phyloP scores from a whole-genome alignment of 2,113 vertebrate species.

The Struthidea cinerea region DNA sequence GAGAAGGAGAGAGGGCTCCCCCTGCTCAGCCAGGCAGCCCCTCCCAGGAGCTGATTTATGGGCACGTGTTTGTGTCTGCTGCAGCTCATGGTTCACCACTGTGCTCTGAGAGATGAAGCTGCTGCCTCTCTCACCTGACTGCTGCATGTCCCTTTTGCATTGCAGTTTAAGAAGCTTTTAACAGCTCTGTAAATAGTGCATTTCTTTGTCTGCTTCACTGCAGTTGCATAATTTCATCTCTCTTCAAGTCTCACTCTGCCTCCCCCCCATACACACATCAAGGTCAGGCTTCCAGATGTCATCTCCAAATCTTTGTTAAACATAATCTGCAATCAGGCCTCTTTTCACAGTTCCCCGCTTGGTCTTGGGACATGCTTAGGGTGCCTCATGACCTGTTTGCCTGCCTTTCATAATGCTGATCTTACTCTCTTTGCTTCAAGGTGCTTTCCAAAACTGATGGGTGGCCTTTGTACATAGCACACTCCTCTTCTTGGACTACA shows the following conservation, averaged over 20 bases:
- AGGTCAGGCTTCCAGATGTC: conserved; percentile 18
- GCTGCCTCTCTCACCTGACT: neutral
- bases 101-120: neutral
- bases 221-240: neutral
- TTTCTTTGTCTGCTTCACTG: neutral
- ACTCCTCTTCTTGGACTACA: neutral
- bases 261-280: neutral
- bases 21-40: neutral
- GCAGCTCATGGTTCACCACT: neutral
- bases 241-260: neutral
- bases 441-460: neutral
- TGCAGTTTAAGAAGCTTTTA: neutral
- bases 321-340: neutral
- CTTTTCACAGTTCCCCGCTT: neutral
- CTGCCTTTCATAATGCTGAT: neutral
- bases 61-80: neutral
- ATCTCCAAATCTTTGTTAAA: neutral
- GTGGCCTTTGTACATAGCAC: neutral
- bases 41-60: neutral
- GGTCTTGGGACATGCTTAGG: neutral
- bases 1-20: neutral
- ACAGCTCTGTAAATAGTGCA: neutral
- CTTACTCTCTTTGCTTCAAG: neutral
- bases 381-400: neutral
- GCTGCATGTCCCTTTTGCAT: neutral